A percentile compares a stretch with the other conserved stretches of the same genome.
Conservation (phyloP, 37 sponge, comb jelly and placozoan genomes). For the Agelas oroides region DNA sequence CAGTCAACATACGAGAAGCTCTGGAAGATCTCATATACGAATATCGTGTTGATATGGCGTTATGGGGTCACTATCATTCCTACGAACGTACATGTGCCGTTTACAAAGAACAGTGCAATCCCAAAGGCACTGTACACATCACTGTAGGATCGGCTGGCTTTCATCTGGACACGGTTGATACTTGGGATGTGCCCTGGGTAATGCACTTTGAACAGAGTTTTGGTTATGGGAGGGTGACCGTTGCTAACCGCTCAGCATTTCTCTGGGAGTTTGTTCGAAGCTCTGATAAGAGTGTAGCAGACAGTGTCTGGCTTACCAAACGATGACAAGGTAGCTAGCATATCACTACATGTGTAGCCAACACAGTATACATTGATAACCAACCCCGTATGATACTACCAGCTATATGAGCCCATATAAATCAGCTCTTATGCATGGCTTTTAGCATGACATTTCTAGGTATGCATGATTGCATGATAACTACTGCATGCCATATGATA, state of each 20-base stretch:
- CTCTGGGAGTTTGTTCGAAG: slow-evolving; percentile 52
- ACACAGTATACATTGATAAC: too few species aligned
- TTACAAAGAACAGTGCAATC: slow-evolving; percentile 39
- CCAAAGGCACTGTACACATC: slow-evolving; percentile 55
- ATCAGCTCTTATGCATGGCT: too few species aligned
- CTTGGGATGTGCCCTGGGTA: slow-evolving; percentile 44
- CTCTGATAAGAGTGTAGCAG: slow-evolving; percentile 20
- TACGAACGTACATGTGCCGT: slow-evolving; percentile 76
- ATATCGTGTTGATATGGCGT: slow-evolving; percentile 63
- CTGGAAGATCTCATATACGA: slow-evolving; percentile 70
- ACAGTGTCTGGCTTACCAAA: slow-evolving; percentile 21
- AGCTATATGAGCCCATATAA: too few species aligned
- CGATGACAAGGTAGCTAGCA: too few species aligned
- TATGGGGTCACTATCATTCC: slow-evolving; percentile 74
- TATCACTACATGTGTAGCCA: too few species aligned
- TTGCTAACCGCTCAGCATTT: slow-evolving; percentile 18
- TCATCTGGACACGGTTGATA: slow-evolving; percentile 18
- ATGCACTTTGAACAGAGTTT: slow-evolving; percentile 14
- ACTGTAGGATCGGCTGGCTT: slow-evolving; percentile 68
- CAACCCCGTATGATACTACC: too few species aligned
- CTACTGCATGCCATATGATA: too few species aligned
- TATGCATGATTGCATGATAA: too few species aligned
- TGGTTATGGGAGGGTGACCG: slow-evolving; percentile 47
- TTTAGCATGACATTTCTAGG: too few species aligned
- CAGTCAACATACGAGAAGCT: slow-evolving; percentile 36